Evolutionary conservation across 1,140 invertebrate genomes (phyloP), one percentile per base, ranked within the genome.

Genomic region (Penaeus japonicus): DNA sequence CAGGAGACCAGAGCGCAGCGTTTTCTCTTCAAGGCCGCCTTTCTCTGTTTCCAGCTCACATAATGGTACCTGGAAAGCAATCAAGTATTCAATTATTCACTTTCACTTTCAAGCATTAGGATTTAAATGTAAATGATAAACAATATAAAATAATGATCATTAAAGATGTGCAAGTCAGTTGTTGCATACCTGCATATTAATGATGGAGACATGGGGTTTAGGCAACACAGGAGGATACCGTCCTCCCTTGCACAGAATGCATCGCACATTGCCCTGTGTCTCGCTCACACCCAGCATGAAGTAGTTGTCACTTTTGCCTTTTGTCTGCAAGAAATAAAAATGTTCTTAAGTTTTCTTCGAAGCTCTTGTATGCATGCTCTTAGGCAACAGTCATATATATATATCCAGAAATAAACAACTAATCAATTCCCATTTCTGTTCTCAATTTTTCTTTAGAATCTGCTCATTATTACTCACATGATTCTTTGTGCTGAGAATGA

Each of bases 171-270:
- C 65, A 55, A 2, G 57, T 59, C 20, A 18, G n/a, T 53, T 22
- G 22, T 27, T 59, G 1, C 32, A 89, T 90, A 96, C 94, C 92
- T 94, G 93, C 91, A 90, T 85, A 32, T 82, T 87, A 20, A 88
- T 96, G 92, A 54, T 94, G 92, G 94, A 94, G 0, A 97, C 93
- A 87, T 96, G 96, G 4, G 98, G 98, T 84, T 96, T 94, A 1
- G 98, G 98, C 75, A 96, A 95, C 0, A 97, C 97, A 18, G 95
- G 94, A 7, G 98, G 98, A 93, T 97, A 99, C 55, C 95, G 94
- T 30, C 95, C 94, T 27, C 97, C 98, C 92, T 97, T 97, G 91
- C 98, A 99, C 17, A 96, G 93, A 75, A 99, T 95, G 57, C 95
- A 96, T 27, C 96, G 94, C 4, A 97, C 94, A 80, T 95, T 95